Evolutionary conservation across 2,113 vertebrate species (phyloP).

Genomic region (Petaurus breviceps): DNA sequence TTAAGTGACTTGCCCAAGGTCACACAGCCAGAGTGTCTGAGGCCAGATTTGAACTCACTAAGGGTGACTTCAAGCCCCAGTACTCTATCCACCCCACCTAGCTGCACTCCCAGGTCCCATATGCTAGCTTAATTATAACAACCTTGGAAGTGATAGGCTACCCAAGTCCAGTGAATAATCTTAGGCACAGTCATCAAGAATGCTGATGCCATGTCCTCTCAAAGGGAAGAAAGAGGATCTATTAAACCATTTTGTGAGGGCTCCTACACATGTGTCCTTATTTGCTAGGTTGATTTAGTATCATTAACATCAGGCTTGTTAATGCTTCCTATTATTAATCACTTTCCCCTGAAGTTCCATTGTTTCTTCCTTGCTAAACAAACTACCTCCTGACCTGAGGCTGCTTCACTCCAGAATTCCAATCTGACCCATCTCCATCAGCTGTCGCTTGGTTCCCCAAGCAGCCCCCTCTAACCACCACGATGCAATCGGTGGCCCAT

Average conservation of each 20-base stretch:
- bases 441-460: constrained; percentile 72
- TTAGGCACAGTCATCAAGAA: neutral
- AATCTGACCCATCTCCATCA: constrained; percentile 64
- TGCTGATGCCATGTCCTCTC: neutral
- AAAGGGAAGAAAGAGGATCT: neutral
- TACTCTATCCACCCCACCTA: neutral
- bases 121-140: neutral
- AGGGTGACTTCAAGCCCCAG: neutral
- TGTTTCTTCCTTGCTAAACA: constrained; percentile 28
- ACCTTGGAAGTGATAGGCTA: neutral
- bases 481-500: constrained; percentile 71
- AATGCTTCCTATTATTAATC: neutral
- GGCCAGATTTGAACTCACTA: neutral
- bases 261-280: neutral
- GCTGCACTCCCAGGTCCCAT: neutral
- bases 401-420: constrained; percentile 52
- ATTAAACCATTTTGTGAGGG: neutral
- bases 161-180: neutral
- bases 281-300: constrained; percentile 17
- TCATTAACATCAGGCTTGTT: neutral
- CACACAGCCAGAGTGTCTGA: neutral
- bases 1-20: neutral
- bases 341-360: constrained; percentile 16
- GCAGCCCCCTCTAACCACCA: constrained; percentile 70
- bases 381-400: constrained; percentile 15